Evolutionary conservation across 1,140 invertebrate species (phyloP).

Genomic region (Diuraphis noxia): DNA sequence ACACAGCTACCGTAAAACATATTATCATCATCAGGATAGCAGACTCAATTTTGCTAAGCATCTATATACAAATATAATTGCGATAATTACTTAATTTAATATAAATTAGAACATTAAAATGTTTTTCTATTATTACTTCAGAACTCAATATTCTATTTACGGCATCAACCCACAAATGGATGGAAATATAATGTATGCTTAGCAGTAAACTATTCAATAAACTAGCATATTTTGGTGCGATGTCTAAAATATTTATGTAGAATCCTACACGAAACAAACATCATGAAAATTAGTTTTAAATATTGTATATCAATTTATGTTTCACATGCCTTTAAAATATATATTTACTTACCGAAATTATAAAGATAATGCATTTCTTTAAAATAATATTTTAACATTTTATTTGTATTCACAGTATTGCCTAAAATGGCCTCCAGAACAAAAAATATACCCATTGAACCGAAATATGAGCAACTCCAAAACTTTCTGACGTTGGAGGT

Average conservation of each 20-base stretch:
- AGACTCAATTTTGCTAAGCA: constrained; percentile 70
- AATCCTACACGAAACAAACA: constrained; percentile 69
- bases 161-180: background rate
- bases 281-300: background rate
- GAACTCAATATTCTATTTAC: background rate
- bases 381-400: background rate
- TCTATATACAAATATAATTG: too few species aligned
- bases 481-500: background rate
- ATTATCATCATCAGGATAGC: constrained; percentile 94
- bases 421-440: background rate
- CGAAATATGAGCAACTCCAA: background rate
- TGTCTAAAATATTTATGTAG: constrained; percentile 94
- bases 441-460: background rate
- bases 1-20: constrained; percentile 92
- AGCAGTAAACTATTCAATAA: constrained; percentile 98
- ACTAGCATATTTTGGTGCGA: constrained; percentile 96
- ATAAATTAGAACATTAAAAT: too few species aligned
- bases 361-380: background rate
- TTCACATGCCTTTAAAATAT: too few species aligned
- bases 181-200: constrained; percentile 86
- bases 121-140: constrained; percentile 55
- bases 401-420: background rate
- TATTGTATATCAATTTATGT: background rate
- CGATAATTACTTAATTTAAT: too few species aligned
- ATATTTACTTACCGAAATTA: background rate